phyloP scores from a whole-genome alignment of 2,113 vertebrate genomes.

The Manacus vitellinus region DNA sequence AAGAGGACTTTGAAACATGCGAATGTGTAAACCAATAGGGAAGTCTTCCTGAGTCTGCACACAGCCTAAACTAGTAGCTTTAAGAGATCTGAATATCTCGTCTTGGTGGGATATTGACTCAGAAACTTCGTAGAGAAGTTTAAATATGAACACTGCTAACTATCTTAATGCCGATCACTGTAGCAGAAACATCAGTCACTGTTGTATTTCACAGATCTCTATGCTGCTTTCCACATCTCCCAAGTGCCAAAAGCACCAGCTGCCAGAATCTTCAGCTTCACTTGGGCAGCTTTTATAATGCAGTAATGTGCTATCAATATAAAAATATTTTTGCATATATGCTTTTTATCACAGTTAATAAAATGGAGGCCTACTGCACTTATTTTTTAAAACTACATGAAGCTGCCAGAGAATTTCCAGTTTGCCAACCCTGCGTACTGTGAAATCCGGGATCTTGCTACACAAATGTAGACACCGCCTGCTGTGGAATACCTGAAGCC shows the following conservation, averaged over 20 bases:
- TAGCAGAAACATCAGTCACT: slow-evolving; percentile 69
- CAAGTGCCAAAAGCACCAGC: slow-evolving; percentile 70
- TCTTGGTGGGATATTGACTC: slow-evolving; percentile 57
- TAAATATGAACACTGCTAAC: slow-evolving; percentile 57
- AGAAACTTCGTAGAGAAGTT: slow-evolving; percentile 65
- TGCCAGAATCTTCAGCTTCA: slow-evolving; percentile 68
- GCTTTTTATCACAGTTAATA: slow-evolving; percentile 69
- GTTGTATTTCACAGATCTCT: slow-evolving; percentile 68
- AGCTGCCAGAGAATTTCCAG: slow-evolving; percentile 71
- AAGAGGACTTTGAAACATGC: slow-evolving; percentile 37
- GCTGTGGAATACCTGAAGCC: slow-evolving; percentile 68
- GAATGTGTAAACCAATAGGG: slow-evolving; percentile 35
- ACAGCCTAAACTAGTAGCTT: slow-evolving; percentile 61
- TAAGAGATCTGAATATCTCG: slow-evolving; percentile 69
- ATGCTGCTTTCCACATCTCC: slow-evolving; percentile 70
- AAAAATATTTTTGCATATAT: slow-evolving; percentile 67
- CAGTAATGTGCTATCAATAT: slow-evolving; percentile 64
- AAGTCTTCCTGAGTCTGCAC: slow-evolving; percentile 61
- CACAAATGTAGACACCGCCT: slow-evolving; percentile 58
- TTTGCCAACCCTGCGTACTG: slow-evolving; percentile 65
- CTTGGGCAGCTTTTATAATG: slow-evolving; percentile 69
- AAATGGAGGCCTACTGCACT: slow-evolving; percentile 64
- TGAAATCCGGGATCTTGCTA: slow-evolving; percentile 66
- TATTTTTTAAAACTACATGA: slow-evolving; percentile 67
- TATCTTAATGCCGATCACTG: slow-evolving; percentile 62